Evolutionary conservation across 2,888 invertebrate species (phyloP).

Genomic region (Drosophila austrosaltans): DNA sequence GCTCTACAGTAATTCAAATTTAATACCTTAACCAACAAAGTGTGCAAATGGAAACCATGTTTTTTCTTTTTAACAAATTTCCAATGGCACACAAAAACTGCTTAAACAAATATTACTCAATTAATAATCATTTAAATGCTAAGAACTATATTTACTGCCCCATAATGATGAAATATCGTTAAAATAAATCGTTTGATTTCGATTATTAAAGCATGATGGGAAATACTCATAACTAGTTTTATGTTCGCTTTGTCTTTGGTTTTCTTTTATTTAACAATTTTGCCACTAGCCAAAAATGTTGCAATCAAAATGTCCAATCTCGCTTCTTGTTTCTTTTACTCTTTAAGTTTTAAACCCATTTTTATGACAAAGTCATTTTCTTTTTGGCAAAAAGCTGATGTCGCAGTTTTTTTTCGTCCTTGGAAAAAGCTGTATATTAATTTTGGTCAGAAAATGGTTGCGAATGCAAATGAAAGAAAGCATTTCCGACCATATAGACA

Average conservation of each 20-base stretch:
- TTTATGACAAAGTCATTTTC: neutral
- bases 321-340: neutral
- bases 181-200: neutral
- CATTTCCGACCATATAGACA: too few species aligned
- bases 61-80: neutral
- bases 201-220: neutral
- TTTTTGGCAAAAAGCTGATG: too few species aligned
- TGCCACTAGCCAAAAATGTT: neutral
- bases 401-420: too few species aligned
- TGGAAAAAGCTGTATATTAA: too few species aligned
- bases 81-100: neutral
- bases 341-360: neutral
- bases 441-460: too few species aligned
- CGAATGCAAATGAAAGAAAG: too few species aligned
- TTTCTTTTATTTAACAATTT: neutral
- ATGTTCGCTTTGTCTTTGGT: neutral
- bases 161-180: neutral
- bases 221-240: constrained; percentile 1
- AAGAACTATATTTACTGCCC: too few species aligned
- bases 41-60: neutral
- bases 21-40: neutral
- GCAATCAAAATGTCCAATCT: neutral
- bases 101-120: too few species aligned
- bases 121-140: too few species aligned
- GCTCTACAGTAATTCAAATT: constrained; percentile 1